These are phyloP conservation scores for Lepidurus couesii DNA, from an alignment of 1,140 invertebrate genomes.

Conservation along the genomic window DNA sequence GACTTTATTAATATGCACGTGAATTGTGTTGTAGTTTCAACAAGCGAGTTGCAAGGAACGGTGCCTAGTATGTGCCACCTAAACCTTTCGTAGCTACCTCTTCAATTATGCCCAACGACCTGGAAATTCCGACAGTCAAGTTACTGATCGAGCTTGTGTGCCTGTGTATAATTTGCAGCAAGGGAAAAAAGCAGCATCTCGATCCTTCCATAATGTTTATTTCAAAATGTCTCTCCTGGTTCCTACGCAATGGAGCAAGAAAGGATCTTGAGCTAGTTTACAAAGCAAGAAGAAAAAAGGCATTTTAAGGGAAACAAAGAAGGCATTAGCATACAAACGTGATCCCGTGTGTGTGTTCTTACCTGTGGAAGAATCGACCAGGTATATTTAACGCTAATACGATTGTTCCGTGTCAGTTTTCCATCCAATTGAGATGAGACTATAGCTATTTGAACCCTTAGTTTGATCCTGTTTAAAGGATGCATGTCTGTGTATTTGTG, in stretches of 20 bases:
- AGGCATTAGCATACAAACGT: neutral
- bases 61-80: neutral
- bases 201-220: no score
- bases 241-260: no score
- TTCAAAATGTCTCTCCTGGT: no score
- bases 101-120: neutral
- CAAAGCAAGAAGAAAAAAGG: no score
- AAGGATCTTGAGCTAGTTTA: no score
- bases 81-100: neutral
- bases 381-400: neutral
- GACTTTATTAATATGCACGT: slow-evolving; percentile 11
- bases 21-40: neutral
- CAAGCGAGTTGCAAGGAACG: neutral
- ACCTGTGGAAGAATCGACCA: neutral
- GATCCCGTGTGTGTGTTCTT: neutral
- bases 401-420: neutral
- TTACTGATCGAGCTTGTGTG: no score
- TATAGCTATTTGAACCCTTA: neutral
- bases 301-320: neutral
- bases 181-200: no score
- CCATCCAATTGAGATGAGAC: neutral
- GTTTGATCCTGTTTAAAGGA: neutral
- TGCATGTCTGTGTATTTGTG: neutral
- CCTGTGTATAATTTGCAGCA: no score
- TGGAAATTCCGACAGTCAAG: no score